Evolutionary conservation across 2,888 invertebrate genomes (phyloP), one percentile per base, ranked within the genome.

Genomic region (Seladonia tumulorum): DNA sequence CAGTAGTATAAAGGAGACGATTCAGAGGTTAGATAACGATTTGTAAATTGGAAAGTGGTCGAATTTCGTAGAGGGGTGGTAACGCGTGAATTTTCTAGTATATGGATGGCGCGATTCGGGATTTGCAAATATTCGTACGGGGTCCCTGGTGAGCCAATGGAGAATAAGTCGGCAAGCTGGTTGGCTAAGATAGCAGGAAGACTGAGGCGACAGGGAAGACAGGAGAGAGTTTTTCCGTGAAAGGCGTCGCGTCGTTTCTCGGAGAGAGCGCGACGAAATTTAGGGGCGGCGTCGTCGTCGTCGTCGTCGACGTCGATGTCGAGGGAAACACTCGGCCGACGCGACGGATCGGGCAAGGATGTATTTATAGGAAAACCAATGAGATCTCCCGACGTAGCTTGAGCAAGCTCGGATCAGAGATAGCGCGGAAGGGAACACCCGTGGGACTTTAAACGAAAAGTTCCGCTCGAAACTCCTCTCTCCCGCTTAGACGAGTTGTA

Each of bases 381-480:
- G 81, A 88, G 85, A 89, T 83, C 77, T 76, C 75, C 75, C 35
- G 85, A 53, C 71, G 79, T 82, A 81, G 83, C 75, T 78, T 71
- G 73, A 79, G 70, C 82, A 76, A 85, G 79, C 72, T 74, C 79
- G 82, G 84, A 88, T 88, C 85, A 79, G 76, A 83, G 82, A 90
- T 87, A 85, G 82, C 82, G 81, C 79, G 76, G 79, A 85, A 82
- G 77, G 82, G 45, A 84, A 82, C 84, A 90, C 91, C 85, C 91
- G 76, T 73, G 91, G 89, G 91, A 90, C 87, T 89, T 86, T 78
- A 53, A 72, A 81, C 87, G 87, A 86, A 88, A 89, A 90, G 82
- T 89, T 89, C 87, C 82, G 68, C 80, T 49, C 29, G 89, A 82
- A 85, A 88, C 83, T 87, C 81, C 66, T 66, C 39, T 68, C 71